These are phyloP conservation scores for Camponotus floridanus DNA, from an alignment of 1,140 invertebrate species.

Conservation along the genomic window DNA sequence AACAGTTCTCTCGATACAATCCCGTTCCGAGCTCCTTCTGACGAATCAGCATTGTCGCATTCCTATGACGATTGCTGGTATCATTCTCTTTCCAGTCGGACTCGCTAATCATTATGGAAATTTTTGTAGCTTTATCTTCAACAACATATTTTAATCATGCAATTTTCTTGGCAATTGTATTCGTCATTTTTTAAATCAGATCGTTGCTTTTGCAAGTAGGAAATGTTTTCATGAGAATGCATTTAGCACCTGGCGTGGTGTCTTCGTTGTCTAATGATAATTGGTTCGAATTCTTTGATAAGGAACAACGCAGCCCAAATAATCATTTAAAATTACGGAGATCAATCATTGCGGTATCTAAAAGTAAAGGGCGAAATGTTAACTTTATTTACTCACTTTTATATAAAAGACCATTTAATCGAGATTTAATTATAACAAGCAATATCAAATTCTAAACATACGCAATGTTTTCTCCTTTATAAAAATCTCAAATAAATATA, in stretches of 20 bases:
- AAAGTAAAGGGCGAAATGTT: background rate
- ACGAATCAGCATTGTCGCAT: slow-evolving; percentile 1
- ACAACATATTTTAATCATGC: background rate
- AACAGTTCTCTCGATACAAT: background rate
- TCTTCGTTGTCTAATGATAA: background rate
- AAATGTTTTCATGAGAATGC: background rate
- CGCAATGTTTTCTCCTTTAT: background rate
- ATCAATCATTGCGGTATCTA: background rate
- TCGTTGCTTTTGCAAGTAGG: background rate
- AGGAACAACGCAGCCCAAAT: background rate
- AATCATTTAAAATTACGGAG: background rate
- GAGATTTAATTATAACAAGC: slow-evolving; percentile 1
- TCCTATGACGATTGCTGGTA: background rate
- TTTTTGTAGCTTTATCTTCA: background rate
- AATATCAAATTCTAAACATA: background rate
- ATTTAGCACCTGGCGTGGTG: background rate
- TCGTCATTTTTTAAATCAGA: background rate
- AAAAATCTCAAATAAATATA: background rate
- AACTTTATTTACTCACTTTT: too few relatives aligned
- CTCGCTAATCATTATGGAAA: slow-evolving; percentile 17
- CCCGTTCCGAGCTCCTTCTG: background rate
- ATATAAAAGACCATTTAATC: background rate
- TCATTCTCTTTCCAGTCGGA: background rate
- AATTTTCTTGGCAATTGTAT: background rate
- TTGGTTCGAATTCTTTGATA: background rate